Percentiles rank a stretch among this genome's conserved stretches.
phyloP scores from a whole-genome alignment of 2,797 vertebrate genomes.

The Champsocephalus esox region DNA sequence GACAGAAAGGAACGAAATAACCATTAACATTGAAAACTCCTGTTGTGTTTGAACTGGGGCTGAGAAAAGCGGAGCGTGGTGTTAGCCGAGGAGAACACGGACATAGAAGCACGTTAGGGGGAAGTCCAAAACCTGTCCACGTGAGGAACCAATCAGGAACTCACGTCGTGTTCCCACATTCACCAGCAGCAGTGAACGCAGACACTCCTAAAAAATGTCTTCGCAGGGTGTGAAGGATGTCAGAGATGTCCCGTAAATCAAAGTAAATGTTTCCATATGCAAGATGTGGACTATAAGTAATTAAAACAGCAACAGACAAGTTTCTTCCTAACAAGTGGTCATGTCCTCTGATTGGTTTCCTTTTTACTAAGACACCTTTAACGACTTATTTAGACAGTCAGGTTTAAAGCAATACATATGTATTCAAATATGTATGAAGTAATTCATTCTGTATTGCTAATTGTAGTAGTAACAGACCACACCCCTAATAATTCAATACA shows the following conservation, averaged over 20 bases:
- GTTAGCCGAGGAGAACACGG: slow-evolving; percentile 29
- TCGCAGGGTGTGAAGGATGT: slow-evolving; percentile 23
- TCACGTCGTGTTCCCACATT: slow-evolving; percentile 31
- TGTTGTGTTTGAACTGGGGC: slow-evolving; percentile 57
- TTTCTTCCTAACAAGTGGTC: too few relatives aligned
- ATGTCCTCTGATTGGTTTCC: too few relatives aligned
- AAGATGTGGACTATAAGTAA: not conserved
- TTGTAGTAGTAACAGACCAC: too few relatives aligned
- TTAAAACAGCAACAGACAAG: too few relatives aligned
- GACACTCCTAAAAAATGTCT: slow-evolving; percentile 9
- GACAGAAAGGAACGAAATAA: slow-evolving; percentile 62
- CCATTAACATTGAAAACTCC: slow-evolving; percentile 62
- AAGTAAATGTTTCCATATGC: not conserved
- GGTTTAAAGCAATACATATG: too few relatives aligned
- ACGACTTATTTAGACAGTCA: too few relatives aligned
- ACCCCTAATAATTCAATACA: too few relatives aligned
- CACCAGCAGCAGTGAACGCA: slow-evolving; percentile 11
- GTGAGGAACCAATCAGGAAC: slow-evolving; percentile 28
- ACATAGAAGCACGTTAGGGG: slow-evolving; percentile 26
- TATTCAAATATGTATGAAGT: too few relatives aligned
- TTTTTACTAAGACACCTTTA: too few relatives aligned
- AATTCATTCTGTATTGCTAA: too few relatives aligned
- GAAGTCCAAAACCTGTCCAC: not conserved
- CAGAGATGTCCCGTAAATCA: slow-evolving; percentile 8
- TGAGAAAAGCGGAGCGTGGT: slow-evolving; percentile 21